Evolutionary conservation across 2,113 vertebrate genomes (phyloP), one percentile per base, ranked within the genome.

Genomic region (Channa maculata): DNA sequence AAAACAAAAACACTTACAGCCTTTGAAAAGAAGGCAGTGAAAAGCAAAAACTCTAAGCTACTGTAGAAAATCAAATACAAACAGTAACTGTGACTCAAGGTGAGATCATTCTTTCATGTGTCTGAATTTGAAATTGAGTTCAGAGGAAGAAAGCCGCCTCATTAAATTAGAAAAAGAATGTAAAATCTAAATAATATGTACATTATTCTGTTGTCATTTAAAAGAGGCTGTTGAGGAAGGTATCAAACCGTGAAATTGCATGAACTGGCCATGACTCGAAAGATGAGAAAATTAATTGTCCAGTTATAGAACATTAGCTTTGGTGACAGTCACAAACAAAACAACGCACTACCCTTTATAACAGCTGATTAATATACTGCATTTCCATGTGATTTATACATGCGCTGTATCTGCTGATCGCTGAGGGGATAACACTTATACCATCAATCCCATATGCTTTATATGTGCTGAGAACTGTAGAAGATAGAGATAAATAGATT

Each of bases 41-140:
- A 59, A 65, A 70, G 68, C 51, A 66, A 55, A 63, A 59, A 61
- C 63, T 11, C 61, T 8, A 3, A 59, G 38, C 37, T 46, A 38
- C 4, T 15, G 43, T 60, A 48, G 55, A 82, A 71, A 74, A 65
- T 45, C 65, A 67, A 75, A 66, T 71, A 41, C 52, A 57, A 62
- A 46, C 48, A 46, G 55, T 48, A 49, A 64, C 33, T 70, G 68
- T 44, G 45, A 8, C 57, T 61, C 64, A 12, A 52, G 51, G 66
- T 59, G 39, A 76, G 54, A 80, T 70, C 24, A 51, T 45, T 53
- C 44, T 75, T 75, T 82, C 8, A 70, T 68, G 34, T 74, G n/a
- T 60, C 70, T 77, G 59, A 6, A 45, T 57, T 71, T 65, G 49
- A 80, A 63, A 55, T 44, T 33, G 44, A 73, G 52, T 65, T 75